These are phyloP conservation scores for Julus scanicus DNA, from an alignment of 2,888 invertebrate genomes.

Conservation along the genomic window DNA sequence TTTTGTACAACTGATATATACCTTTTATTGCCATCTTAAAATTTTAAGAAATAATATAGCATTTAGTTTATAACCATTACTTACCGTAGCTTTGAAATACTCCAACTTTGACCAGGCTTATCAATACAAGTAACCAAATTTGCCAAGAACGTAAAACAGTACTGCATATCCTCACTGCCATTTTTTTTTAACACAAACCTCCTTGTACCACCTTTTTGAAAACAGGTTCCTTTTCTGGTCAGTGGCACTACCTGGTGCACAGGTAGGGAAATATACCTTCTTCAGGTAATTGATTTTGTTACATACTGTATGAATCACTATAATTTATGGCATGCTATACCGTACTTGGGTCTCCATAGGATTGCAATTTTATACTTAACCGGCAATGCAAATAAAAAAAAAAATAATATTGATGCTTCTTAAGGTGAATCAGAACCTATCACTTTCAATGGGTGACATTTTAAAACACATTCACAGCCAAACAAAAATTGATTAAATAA, in stretches of 20 bases:
- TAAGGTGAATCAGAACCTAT: too few species aligned
- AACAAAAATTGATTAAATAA: too few species aligned
- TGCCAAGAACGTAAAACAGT: not conserved
- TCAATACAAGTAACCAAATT: not conserved
- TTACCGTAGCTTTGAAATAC: conserved; percentile 15
- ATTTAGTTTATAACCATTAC: not conserved
- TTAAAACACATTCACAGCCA: too few species aligned
- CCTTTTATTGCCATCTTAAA: not conserved
- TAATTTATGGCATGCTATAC: not conserved
- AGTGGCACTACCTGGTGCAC: conserved; percentile 5
- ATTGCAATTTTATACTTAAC: too few species aligned
- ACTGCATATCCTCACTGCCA: conserved; percentile 33
- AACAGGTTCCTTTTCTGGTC: conserved; percentile 3
- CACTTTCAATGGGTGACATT: too few species aligned
- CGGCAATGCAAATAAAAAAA: too few species aligned
- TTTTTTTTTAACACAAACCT: not conserved
- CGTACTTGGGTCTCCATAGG: too few species aligned
- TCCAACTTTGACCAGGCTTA: not conserved
- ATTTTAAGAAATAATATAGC: not conserved
- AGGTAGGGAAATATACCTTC: conserved; percentile 12
- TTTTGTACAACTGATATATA: not conserved
- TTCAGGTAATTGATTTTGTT: not conserved
- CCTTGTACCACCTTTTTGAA: not conserved
- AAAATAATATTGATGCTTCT: too few species aligned
- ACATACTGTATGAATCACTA: not conserved